Evolutionary conservation across 2,888 invertebrate genomes (phyloP).

Genomic region (Drosophila acutilabella): DNA sequence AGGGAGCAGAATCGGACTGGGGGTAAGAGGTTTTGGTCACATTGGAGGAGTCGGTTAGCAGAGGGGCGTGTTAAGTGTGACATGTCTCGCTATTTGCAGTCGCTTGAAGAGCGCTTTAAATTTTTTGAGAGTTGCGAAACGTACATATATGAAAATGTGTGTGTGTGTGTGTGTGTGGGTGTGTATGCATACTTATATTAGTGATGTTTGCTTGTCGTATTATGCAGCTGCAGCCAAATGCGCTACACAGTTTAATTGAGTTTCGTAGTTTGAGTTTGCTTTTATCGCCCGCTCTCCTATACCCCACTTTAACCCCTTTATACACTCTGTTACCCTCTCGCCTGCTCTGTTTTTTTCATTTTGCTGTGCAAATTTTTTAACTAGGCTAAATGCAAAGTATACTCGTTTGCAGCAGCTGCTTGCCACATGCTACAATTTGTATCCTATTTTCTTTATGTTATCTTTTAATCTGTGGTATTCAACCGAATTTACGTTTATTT

Average conservation of each 20-base stretch:
- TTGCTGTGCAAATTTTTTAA: constrained; percentile 8
- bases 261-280: constrained; percentile 42
- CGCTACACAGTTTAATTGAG: constrained; percentile 61
- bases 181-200: constrained; percentile 2
- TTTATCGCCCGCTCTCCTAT: neutral
- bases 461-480: constrained; percentile 23
- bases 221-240: constrained; percentile 44
- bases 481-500: neutral
- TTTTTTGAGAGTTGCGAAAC: constrained; percentile 26
- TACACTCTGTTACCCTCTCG: neutral
- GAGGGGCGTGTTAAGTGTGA: constrained; percentile 35
- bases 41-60: neutral
- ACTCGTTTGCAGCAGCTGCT: constrained; percentile 9
- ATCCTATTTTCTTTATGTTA: constrained; percentile 17
- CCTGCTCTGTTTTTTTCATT: neutral
- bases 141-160: neutral
- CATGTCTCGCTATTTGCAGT: constrained; percentile 25
- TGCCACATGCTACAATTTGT: constrained; percentile 11
- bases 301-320: neutral
- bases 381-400: constrained; percentile 20
- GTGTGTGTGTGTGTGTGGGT: constrained; percentile 8
- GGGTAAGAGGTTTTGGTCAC: neutral
- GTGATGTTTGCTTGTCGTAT: constrained; percentile 45
- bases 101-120: constrained; percentile 49
- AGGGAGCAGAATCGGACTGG: neutral